phyloP scores from a whole-genome alignment of 92 coral and sea anemone genomes.

The Actinernus sp. region DNA sequence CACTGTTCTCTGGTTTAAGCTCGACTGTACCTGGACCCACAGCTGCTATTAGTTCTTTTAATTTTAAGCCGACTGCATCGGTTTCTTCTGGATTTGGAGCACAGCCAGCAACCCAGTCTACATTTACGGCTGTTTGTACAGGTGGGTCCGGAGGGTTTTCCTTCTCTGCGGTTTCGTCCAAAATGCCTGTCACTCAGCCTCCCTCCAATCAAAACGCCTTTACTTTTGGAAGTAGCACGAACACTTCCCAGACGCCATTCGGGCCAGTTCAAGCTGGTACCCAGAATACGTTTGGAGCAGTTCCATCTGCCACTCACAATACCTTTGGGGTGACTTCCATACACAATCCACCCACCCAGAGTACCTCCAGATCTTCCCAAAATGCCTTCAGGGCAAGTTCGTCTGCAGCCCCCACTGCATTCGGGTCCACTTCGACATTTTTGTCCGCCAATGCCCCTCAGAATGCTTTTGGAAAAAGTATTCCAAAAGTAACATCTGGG shows the following conservation, averaged over 20 bases:
- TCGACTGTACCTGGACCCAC: background rate
- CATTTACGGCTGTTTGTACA: no score
- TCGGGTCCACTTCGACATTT: background rate
- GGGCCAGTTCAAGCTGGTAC: background rate
- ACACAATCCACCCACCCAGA: conserved; percentile 17
- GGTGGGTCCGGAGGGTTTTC: no score
- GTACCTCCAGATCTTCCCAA: conserved; percentile 5
- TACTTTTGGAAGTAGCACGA: background rate
- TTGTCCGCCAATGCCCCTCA: conserved; percentile 17
- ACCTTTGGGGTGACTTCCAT: conserved; percentile 11
- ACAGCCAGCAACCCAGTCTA: background rate
- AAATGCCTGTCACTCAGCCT: no score
- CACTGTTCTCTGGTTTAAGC: conserved; percentile 27
- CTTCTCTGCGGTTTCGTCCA: no score
- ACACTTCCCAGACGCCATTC: conserved; percentile 3
- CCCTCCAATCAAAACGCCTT: no score
- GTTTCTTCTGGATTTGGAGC: background rate
- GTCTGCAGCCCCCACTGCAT: background rate
- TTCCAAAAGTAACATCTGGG: background rate
- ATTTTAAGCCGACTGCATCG: background rate
- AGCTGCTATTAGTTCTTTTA: no score
- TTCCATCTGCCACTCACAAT: conserved; percentile 5
- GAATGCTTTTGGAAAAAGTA: background rate
- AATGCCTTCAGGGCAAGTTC: background rate
- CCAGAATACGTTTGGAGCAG: conserved; percentile 8